These are phyloP conservation scores for Drosophila longiperda DNA, from an alignment of 2,888 invertebrate genomes.

Conservation along the genomic window DNA sequence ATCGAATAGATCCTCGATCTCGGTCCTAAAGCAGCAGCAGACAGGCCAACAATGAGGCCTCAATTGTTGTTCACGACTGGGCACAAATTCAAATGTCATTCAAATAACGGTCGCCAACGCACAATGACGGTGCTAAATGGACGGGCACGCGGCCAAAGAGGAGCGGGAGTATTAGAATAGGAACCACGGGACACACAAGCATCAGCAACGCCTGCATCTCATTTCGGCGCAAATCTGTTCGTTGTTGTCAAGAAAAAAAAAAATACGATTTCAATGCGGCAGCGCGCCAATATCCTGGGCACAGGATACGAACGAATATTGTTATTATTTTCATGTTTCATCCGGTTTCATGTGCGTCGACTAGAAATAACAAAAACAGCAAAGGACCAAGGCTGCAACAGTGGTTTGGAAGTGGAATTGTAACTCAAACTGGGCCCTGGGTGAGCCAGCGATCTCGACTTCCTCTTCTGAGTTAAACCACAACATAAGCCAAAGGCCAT, in stretches of 20 bases:
- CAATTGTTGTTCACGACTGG: slow-evolving; percentile 43
- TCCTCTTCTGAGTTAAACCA: slow-evolving; percentile 69
- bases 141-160: slow-evolving; percentile 64
- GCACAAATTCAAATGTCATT: slow-evolving; percentile 75
- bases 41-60: slow-evolving; percentile 53
- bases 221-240: slow-evolving; percentile 61
- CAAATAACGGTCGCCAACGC: slow-evolving; percentile 68
- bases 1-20: slow-evolving; percentile 52
- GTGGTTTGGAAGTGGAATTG: slow-evolving; percentile 20
- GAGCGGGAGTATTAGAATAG: slow-evolving; percentile 31
- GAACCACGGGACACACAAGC: slow-evolving; percentile 46
- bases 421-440: slow-evolving; percentile 49
- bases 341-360: slow-evolving; percentile 63
- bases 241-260: slow-evolving; percentile 44
- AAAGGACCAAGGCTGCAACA: slow-evolving; percentile 18
- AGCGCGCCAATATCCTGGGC: slow-evolving; percentile 76
- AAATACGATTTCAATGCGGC: slow-evolving; percentile 57
- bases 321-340: slow-evolving; percentile 74
- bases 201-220: slow-evolving; percentile 71
- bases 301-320: slow-evolving; percentile 72
- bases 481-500: slow-evolving; percentile 58
- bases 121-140: slow-evolving; percentile 69
- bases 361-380: slow-evolving; percentile 46
- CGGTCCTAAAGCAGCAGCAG: slow-evolving; percentile 46
- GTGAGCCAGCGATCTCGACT: slow-evolving; percentile 54